These are phyloP conservation scores for Trichopria drosophilae DNA, from an alignment of 2,888 invertebrate genomes.

Conservation along the genomic window DNA sequence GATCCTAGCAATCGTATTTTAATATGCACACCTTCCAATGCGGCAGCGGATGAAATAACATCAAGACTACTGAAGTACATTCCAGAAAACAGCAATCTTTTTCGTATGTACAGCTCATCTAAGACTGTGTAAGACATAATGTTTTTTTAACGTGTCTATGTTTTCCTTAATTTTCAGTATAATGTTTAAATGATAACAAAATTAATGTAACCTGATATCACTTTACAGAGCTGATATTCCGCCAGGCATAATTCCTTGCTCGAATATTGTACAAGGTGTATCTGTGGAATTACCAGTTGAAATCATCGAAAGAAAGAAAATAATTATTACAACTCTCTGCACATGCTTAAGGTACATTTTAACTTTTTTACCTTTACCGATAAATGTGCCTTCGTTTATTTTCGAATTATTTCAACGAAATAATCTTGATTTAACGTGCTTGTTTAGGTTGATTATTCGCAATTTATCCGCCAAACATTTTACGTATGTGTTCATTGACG, in stretches of 20 bases:
- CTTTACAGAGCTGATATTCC: too few relatives aligned
- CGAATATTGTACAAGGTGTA: conserved; percentile 56
- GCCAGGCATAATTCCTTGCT: too few relatives aligned
- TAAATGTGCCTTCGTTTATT: too few relatives aligned
- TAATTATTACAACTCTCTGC: conserved; percentile 68
- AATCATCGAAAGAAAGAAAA: conserved; percentile 61
- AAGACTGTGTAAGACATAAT: conserved; percentile 35
- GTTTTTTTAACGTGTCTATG: too few relatives aligned
- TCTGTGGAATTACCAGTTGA: conserved; percentile 56
- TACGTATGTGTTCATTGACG: conserved; percentile 62
- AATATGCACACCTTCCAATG: conserved; percentile 72
- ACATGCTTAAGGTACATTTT: conserved; percentile 58
- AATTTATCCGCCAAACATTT: too few relatives aligned
- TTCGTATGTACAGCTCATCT: conserved; percentile 37
- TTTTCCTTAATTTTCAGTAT: too few relatives aligned
- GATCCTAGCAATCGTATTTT: conserved; percentile 61
- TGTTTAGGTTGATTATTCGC: too few relatives aligned
- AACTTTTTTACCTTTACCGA: too few relatives aligned
- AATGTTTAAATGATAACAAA: too few relatives aligned
- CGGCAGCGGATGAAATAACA: conserved; percentile 72
- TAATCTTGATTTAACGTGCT: too few relatives aligned
- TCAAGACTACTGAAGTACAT: conserved; percentile 56
- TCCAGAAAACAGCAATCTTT: conserved; percentile 31
- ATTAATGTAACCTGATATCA: too few relatives aligned
- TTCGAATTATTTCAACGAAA: too few relatives aligned